These are phyloP conservation scores for Epistrophe eligans DNA, from an alignment of 2,888 invertebrate genomes.

Conservation along the genomic window DNA sequence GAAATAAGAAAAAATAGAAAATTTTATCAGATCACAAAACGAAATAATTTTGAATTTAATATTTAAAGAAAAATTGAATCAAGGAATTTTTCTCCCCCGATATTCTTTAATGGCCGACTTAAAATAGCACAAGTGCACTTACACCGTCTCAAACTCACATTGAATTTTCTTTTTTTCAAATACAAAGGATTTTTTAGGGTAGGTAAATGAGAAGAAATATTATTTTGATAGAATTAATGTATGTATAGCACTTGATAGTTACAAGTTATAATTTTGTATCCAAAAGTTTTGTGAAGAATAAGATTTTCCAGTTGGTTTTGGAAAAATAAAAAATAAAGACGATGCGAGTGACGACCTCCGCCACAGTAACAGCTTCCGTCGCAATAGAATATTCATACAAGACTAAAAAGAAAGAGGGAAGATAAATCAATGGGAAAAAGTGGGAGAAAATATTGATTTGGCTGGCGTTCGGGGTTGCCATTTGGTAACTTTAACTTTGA, in stretches of 20 bases:
- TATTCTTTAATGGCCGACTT: conserved; percentile 62
- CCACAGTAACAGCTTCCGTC: conserved; percentile 47
- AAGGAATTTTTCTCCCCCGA: conserved; percentile 18
- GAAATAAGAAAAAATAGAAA: conserved; percentile 59
- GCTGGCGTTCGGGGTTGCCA: neutral
- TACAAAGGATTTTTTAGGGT: neutral
- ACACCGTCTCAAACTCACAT: conserved; percentile 63
- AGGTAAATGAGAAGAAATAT: neutral
- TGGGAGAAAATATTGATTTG: conserved; percentile 1
- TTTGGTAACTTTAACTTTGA: neutral
- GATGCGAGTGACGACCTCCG: conserved; percentile 58
- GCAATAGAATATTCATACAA: conserved; percentile 49
- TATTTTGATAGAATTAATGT: neutral
- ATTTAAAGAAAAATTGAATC: conserved; percentile 14
- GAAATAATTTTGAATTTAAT: neutral
- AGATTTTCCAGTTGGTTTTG: conserved; percentile 1
- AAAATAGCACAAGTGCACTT: conserved; percentile 51
- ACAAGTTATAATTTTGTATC: neutral
- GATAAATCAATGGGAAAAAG: neutral
- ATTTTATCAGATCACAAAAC: neutral
- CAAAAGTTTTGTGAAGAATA: conserved; percentile 7
- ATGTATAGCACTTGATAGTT: neutral
- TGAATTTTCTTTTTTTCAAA: conserved; percentile 47
- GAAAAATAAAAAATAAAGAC: conserved; percentile 24
- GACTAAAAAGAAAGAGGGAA: conserved; percentile 38